Conservation (phyloP, 2,888 invertebrate species). For the Sesia bembeciformis region DNA sequence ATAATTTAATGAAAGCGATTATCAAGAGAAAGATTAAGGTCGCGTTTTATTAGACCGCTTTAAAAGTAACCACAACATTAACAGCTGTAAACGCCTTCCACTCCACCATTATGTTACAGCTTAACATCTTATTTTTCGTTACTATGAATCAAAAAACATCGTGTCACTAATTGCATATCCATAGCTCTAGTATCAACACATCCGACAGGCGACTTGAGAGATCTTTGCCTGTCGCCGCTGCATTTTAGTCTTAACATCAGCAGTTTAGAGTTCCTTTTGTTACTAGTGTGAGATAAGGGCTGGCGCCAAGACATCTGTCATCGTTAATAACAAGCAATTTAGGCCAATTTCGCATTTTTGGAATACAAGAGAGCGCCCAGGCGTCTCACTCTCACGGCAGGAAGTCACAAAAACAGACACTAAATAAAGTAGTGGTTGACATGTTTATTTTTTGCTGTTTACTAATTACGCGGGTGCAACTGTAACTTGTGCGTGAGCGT, state of each 20-base stretch:
- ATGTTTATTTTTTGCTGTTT: conserved; percentile 54
- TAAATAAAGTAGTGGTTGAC: conserved; percentile 67
- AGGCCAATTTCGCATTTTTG: conserved; percentile 71
- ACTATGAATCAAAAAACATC: conserved; percentile 29
- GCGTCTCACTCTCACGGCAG: conserved; percentile 60
- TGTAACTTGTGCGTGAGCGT: conserved; percentile 40
- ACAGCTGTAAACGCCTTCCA: conserved; percentile 10
- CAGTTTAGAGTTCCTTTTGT: conserved; percentile 21
- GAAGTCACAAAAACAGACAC: conserved; percentile 64
- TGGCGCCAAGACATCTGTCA: conserved; percentile 73
- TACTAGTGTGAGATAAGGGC: conserved; percentile 15
- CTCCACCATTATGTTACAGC: conserved; percentile 12
- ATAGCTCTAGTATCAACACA: conserved; percentile 63
- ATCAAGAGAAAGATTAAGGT: conserved; percentile 9
- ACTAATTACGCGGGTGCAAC: conserved; percentile 14
- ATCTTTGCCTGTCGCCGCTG: conserved; percentile 15
- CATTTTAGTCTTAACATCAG: conserved; percentile 18
- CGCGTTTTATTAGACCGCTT: conserved; percentile 12
- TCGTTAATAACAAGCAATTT: conserved; percentile 73
- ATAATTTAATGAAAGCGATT: conserved; percentile 7
- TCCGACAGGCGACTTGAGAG: conserved; percentile 45
- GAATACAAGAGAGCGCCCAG: conserved; percentile 57
- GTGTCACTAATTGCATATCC: conserved; percentile 66
- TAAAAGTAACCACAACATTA: conserved; percentile 10
- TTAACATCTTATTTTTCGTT: conserved; percentile 29